phyloP scores from a whole-genome alignment of 2,797 vertebrate species.

The Coregonus ussuriensis region DNA sequence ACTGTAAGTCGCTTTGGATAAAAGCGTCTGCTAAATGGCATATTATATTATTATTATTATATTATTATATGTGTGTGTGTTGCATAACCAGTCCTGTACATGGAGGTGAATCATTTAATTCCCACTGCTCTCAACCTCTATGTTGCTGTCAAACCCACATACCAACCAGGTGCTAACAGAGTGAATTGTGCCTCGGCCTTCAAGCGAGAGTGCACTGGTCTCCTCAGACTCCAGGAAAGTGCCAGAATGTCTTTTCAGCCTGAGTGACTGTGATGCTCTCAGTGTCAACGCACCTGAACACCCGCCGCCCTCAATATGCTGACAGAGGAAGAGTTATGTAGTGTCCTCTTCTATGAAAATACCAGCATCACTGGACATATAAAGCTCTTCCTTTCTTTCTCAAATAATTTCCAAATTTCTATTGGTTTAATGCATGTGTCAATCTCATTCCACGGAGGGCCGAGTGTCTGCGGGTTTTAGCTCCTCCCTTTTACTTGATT shows the following conservation, averaged over 20 bases:
- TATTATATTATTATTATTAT: no score
- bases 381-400: not conserved
- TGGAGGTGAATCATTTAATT: not conserved
- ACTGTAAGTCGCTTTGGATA: no score
- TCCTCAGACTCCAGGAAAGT: constrained; percentile 64
- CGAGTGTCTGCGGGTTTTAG: no score
- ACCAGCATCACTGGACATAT: not conserved
- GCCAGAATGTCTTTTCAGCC: constrained; percentile 73
- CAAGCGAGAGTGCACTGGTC: constrained; percentile 14
- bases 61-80: not conserved
- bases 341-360: constrained; percentile 2
- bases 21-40: no score
- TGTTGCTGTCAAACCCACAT: not conserved
- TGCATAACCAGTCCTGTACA: not conserved
- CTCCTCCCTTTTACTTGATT: no score
- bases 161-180: constrained; percentile 22
- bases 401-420: not conserved
- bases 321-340: constrained; percentile 51
- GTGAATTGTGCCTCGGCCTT: constrained; percentile 10
- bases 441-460: no score
- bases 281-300: constrained; percentile 67
- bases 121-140: not conserved
- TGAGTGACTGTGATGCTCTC: constrained; percentile 68
- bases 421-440: not conserved
- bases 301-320: constrained; percentile 50